Evolutionary conservation across 1,140 invertebrate genomes (phyloP).

Genomic region (Globodera rostochiensis): DNA sequence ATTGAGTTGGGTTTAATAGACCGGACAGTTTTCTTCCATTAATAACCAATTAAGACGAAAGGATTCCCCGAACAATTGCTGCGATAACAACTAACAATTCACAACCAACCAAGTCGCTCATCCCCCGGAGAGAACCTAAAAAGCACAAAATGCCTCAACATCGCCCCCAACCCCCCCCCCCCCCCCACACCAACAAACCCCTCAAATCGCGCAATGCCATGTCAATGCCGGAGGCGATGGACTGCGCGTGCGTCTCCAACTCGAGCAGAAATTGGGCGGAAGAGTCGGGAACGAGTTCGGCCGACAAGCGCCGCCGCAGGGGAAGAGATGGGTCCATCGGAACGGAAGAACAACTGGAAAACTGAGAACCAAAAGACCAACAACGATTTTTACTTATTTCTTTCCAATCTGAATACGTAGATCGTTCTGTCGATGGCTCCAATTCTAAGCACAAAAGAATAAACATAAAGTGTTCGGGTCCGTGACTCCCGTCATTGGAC

Average conservation of each 20-base stretch:
- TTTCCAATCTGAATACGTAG: no score
- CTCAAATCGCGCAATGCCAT: conserved; percentile 48
- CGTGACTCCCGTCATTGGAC: no score
- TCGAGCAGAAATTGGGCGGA: conserved; percentile 28
- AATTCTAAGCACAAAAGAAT: no score
- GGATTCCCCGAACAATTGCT: no score
- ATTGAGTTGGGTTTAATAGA: no score
- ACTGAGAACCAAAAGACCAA: no score
- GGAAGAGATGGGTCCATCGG: background rate
- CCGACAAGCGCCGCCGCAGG: conserved; percentile 25
- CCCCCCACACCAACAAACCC: conserved; percentile 23
- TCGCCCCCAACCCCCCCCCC: background rate
- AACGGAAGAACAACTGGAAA: background rate
- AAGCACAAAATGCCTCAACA: conserved; percentile 8
- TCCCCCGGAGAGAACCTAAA: conserved; percentile 48
- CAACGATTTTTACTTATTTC: no score
- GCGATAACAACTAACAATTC: no score
- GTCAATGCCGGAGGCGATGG: conserved; percentile 51
- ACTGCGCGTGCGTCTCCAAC: conserved; percentile 44
- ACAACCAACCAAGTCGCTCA: conserved; percentile 36
- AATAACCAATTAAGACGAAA: no score
- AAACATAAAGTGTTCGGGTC: no score
- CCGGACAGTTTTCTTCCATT: no score
- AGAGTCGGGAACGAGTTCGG: conserved; percentile 39
- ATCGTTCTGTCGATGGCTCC: no score